Evolutionary conservation across 2,797 vertebrate species (phyloP).

Genomic region (Botia almorhae): DNA sequence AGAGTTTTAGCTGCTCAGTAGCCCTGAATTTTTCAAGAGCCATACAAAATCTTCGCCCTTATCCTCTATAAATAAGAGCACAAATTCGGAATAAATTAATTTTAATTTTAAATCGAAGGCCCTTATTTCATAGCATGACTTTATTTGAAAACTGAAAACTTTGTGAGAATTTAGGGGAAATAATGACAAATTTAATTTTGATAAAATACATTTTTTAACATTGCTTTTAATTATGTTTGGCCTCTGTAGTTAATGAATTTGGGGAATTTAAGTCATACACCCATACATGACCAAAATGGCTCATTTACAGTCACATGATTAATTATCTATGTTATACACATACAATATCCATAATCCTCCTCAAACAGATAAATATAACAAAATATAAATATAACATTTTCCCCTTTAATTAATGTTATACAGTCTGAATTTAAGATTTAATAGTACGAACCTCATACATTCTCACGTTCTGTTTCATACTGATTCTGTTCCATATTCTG

Average conservation of each 20-base stretch:
- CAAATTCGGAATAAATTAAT: neutral
- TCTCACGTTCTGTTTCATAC: neutral
- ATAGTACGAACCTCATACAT: neutral
- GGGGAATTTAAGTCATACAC: neutral
- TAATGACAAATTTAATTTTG: too few relatives aligned
- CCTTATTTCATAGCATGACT: too few relatives aligned
- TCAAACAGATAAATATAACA: neutral
- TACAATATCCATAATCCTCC: neutral
- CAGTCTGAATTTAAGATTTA: neutral
- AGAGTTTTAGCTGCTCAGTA: neutral
- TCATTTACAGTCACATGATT: too few relatives aligned
- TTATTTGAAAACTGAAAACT: neutral
- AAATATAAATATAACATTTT: constrained; percentile 1
- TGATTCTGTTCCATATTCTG: too few relatives aligned
- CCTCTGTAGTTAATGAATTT: too few relatives aligned
- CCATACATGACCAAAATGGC: neutral
- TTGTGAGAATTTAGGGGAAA: too few relatives aligned
- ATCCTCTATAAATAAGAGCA: neutral
- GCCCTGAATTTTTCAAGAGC: neutral
- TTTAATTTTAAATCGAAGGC: neutral
- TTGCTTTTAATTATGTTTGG: too few relatives aligned
- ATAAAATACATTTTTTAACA: too few relatives aligned
- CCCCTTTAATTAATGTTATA: constrained; percentile 5
- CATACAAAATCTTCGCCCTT: neutral
- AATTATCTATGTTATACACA: neutral